These are phyloP conservation scores for Carcharodon carcharias DNA, from an alignment of 2,797 vertebrate species.

Conservation along the genomic window DNA sequence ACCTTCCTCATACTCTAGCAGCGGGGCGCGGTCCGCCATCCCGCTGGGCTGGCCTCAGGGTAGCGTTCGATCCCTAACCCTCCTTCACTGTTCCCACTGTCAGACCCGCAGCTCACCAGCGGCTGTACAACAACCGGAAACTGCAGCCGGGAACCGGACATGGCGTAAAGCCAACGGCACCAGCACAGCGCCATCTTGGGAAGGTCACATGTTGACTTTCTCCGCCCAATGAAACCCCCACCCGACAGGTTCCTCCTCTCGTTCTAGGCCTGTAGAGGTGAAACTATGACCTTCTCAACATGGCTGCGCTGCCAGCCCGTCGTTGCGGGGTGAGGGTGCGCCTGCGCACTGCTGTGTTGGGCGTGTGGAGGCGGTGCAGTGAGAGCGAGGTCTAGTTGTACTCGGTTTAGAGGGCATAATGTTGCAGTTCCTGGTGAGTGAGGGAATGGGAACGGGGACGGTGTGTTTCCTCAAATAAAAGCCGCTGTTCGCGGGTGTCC, in stretches of 20 bases:
- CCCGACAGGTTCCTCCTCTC: too few relatives aligned
- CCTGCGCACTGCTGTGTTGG: neutral
- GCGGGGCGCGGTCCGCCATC: slow-evolving; percentile 84
- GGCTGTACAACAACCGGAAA: neutral
- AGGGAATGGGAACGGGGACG: neutral
- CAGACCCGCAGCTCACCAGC: neutral
- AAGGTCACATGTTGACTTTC: neutral
- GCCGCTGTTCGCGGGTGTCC: neutral
- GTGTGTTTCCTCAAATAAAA: too few relatives aligned
- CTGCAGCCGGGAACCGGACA: neutral
- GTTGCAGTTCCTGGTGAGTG: slow-evolving; percentile 31
- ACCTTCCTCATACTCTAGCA: slow-evolving; percentile 89
- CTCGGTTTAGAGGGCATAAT: neutral
- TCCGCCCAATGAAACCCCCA: neutral
- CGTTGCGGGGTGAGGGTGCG: neutral
- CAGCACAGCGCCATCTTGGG: neutral
- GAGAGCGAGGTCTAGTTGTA: neutral
- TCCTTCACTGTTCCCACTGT: too few relatives aligned
- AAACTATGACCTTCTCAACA: neutral
- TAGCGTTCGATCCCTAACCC: too few relatives aligned
- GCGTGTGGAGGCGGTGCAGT: too few relatives aligned
- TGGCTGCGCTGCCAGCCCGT: neutral
- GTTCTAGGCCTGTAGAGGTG: neutral
- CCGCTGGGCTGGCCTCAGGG: neutral
- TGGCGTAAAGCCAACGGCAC: neutral